phyloP scores from a whole-genome alignment of 2,888 invertebrate genomes.

The Drosophila subquinaria region DNA sequence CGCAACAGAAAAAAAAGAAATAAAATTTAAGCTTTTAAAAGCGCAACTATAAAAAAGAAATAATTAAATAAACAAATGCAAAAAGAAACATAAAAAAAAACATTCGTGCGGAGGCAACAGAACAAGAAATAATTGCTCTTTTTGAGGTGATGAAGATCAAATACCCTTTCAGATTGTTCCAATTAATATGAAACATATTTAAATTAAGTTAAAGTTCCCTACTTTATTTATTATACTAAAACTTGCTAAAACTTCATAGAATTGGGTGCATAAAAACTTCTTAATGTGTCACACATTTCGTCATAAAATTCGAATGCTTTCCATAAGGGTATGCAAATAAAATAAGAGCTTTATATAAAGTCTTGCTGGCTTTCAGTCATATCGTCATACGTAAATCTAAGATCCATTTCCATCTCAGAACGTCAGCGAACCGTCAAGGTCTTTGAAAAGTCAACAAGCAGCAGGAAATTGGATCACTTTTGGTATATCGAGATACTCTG shows the following conservation, averaged over 20 bases:
- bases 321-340: constrained; percentile 9
- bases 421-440: constrained; percentile 65
- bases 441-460: constrained; percentile 66
- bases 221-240: not conserved
- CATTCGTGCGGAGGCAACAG: constrained; percentile 13
- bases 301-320: not conserved
- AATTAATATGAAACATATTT: not conserved
- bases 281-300: not conserved
- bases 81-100: constrained; percentile 17
- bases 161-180: not conserved
- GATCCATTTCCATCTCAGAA: constrained; percentile 47
- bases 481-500: constrained; percentile 34
- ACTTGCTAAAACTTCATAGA: not conserved
- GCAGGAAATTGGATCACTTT: constrained; percentile 58
- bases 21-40: constrained; percentile 38
- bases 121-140: not conserved
- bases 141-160: not conserved
- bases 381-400: constrained; percentile 44
- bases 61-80: constrained; percentile 37
- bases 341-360: constrained; percentile 16
- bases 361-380: constrained; percentile 33
- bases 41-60: constrained; percentile 14
- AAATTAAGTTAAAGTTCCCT: not conserved
- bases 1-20: constrained; percentile 26
- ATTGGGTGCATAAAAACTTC: not conserved